These are phyloP conservation scores for Colossoma macropomum DNA, from an alignment of 2,113 vertebrate genomes.

Conservation along the genomic window DNA sequence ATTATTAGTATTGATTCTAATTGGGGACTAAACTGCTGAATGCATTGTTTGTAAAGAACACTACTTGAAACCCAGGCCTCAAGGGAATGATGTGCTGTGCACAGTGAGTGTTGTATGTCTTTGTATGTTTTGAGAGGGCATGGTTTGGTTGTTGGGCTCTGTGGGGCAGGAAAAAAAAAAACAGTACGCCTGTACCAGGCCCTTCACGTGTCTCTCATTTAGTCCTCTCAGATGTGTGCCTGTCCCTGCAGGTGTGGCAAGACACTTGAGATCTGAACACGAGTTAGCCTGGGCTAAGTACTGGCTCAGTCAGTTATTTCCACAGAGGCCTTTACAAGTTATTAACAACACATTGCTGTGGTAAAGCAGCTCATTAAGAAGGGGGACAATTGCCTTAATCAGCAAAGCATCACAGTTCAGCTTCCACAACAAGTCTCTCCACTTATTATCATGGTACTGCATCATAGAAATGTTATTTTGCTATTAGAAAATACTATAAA, in stretches of 20 bases:
- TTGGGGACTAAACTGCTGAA: constrained; percentile 61
- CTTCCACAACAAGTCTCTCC: not conserved
- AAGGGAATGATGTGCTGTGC: constrained; percentile 26
- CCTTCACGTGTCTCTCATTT: not conserved
- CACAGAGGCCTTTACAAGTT: not conserved
- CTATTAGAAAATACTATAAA: not conserved
- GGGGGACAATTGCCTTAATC: not conserved
- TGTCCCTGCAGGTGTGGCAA: not conserved
- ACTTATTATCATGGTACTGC: not conserved
- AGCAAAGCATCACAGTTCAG: too few species aligned
- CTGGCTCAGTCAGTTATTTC: not conserved
- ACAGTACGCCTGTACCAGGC: not conserved
- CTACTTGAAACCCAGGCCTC: constrained; percentile 45
- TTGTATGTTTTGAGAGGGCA: not conserved
- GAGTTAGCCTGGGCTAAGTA: not conserved
- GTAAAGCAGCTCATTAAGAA: not conserved
- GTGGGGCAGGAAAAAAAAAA: constrained; percentile 18
- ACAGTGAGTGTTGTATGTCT: not conserved
- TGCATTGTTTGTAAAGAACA: constrained; percentile 61
- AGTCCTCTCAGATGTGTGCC: not conserved
- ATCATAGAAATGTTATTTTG: not conserved
- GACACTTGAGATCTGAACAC: not conserved
- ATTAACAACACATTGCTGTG: too few species aligned
- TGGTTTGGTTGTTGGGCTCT: constrained; percentile 35
- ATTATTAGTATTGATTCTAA: constrained; percentile 60